Base-by-base conservation (phyloP, 2,888 invertebrate species). In the Hartigia nigra region DNA sequence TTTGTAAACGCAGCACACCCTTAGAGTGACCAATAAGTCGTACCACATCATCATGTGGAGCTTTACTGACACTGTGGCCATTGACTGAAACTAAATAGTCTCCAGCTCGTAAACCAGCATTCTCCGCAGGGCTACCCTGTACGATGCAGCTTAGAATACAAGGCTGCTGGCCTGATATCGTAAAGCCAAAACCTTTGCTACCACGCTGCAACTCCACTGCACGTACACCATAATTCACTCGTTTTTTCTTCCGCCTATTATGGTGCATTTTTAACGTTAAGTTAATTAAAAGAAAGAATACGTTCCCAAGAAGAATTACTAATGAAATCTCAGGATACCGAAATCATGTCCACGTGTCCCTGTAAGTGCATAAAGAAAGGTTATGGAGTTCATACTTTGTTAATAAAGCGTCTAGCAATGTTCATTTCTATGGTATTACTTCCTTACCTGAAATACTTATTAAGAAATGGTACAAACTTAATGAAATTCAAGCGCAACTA, bases 91-190 rank as follows among this genome's bases (percentile, higher is more conserved):
- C 95, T 79, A 99, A 93, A 86, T 97, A 98, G 89, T 99, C 98
- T 0, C 98, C 98, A 69, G 98, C 97, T 36, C 97, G 94, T 32
- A 99, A 92, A 0, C 98, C 98, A 37, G 97, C 97, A 81, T 95
- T 94, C 88, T 98, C 98, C 0, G 98, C 98, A 3, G 98, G 98
- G 80, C 97, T 97, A 85, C 96, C 96, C 75, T 95, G 93, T 1
- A 98, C 98, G 86, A 99, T 98, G 87, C 97, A 98, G 77, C 98
- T 98, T 79, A 99, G 94, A 82, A 98, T 97, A 91, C 98, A 99
- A 0, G 99, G 98, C 89, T 98, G 96, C 91, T 99, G 98, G 4
- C 98, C 98, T 2, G 98, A 98, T 89, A 99, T 98, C 34, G 98
- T 99, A 90, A 99, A 99, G n/a, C 99, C 98, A 91, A 98, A 99